Evolutionary conservation across 2,888 invertebrate genomes (phyloP).

Genomic region (Lutraria lutraria): DNA sequence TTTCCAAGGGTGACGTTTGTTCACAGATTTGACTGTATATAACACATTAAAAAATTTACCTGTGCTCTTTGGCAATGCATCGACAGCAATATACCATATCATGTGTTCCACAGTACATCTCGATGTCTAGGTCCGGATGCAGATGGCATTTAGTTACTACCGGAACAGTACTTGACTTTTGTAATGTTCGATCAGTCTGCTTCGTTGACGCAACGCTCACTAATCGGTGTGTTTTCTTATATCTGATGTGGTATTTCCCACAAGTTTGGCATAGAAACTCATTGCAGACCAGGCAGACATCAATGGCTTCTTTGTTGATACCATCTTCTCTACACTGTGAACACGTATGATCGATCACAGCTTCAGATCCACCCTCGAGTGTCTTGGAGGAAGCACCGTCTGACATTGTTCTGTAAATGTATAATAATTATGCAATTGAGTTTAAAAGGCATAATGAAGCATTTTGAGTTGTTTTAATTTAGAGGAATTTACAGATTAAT

Average conservation of each 20-base stretch:
- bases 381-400: neutral
- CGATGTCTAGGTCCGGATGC: constrained; percentile 11
- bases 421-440: neutral
- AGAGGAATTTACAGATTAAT: too few species aligned
- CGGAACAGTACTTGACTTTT: neutral
- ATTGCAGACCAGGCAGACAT: neutral
- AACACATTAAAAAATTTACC: neutral
- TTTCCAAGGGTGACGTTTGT: too few species aligned
- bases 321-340: neutral
- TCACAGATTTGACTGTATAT: too few species aligned
- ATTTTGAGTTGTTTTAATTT: too few species aligned
- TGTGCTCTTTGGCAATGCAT: constrained; percentile 9
- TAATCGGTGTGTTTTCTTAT: neutral
- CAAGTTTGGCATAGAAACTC: neutral
- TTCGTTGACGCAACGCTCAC: neutral
- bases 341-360: neutral
- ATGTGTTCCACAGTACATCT: constrained; percentile 22
- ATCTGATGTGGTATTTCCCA: neutral
- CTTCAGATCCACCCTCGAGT: neutral
- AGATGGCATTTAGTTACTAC: neutral
- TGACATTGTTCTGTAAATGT: neutral
- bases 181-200: neutral
- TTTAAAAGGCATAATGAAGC: too few species aligned
- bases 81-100: constrained; percentile 17
- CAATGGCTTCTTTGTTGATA: neutral